These are phyloP conservation scores for Anisognathus igniventris DNA, from an alignment of 2,797 vertebrate species.

Conservation along the genomic window DNA sequence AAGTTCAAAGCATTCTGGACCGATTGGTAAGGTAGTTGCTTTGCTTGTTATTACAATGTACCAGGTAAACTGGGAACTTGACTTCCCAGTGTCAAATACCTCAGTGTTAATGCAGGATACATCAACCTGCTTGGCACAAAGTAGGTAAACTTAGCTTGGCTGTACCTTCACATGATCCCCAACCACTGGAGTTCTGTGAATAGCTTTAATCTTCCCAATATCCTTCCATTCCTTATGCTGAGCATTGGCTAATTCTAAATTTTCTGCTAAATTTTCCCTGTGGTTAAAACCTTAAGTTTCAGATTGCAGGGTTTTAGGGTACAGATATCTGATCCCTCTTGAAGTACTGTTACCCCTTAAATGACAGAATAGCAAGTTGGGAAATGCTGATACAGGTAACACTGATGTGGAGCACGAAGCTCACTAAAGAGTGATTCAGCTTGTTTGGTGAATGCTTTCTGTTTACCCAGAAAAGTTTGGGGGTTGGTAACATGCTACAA, in stretches of 20 bases:
- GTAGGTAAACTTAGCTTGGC: conserved; percentile 58
- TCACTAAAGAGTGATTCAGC: conserved; percentile 23
- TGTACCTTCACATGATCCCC: conserved; percentile 63
- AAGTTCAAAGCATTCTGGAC: conserved; percentile 58
- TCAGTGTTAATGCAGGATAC: conserved; percentile 54
- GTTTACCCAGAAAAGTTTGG: conserved; percentile 19
- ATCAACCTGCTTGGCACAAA: conserved; percentile 61
- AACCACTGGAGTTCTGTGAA: conserved; percentile 38
- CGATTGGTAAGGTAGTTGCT: conserved; percentile 61
- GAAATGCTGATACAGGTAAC: conserved; percentile 26
- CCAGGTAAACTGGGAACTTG: conserved; percentile 55
- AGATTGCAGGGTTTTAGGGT: conserved; percentile 33
- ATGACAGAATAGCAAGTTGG: conserved; percentile 30
- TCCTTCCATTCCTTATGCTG: conserved; percentile 55
- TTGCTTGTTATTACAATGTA: conserved; percentile 36
- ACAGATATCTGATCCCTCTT: conserved; percentile 38
- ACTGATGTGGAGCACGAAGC: neutral
- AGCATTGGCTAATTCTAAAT: conserved; percentile 75
- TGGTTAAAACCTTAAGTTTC: conserved; percentile 48
- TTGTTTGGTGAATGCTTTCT: conserved; percentile 35
- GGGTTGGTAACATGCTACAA: conserved; percentile 2
- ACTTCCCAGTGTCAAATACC: conserved; percentile 58
- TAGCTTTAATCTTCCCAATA: conserved; percentile 21
- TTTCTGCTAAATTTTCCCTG: conserved; percentile 62
- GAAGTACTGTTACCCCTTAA: conserved; percentile 37